Base-by-base conservation (phyloP, 2,888 invertebrate species). In the Trissolcus japonicus region DNA sequence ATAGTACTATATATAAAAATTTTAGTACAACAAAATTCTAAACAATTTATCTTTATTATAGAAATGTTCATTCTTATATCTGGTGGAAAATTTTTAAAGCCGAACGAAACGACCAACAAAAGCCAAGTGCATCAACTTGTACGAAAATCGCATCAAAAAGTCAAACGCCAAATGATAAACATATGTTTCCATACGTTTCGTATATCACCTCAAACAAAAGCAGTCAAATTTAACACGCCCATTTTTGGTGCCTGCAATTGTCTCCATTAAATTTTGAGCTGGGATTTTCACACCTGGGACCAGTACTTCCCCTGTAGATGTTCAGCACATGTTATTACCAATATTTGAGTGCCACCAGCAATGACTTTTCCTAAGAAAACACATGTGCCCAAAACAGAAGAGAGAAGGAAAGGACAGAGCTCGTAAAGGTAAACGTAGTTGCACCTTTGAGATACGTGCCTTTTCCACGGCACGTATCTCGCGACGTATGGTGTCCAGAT, bases 311-410 rank as follows among this genome's bases (percentile, higher is more conserved):
- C 16, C 21, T 19, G 35, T 19, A 35, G 29, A 46, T 29, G 61
- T 69, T 41, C 50, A 13, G 55, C 61, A 69, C 68, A 51, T 69
- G 68, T 55, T 41, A 62, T 69, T 61, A 53, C 61, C 61, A 69
- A 69, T 56, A 62, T 69, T 69, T 56, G 35, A 55, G 61, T 41
- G 43, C 48, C 50, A 43, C 25, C 51, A 59, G 53, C 59, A 51
- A 43, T 17, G n/a, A 57, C 43, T 67, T 43, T 41, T 21, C 19
- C 51, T 7, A 43, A 55, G 14, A 11, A 19, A 67, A 59, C 53
- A 67, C 35, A 63, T 51, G 62, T 63, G 54, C 43, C 16, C 17
- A 35, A 35, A 19, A 19, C 3, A 41, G 48, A n/a, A 19, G 46
- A 19, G 29, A 14, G 11, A 46, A 16, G 9, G 51, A 51, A 19